phyloP scores from a whole-genome alignment of 2,888 invertebrate species.

The Melangyna quadrimaculata region DNA sequence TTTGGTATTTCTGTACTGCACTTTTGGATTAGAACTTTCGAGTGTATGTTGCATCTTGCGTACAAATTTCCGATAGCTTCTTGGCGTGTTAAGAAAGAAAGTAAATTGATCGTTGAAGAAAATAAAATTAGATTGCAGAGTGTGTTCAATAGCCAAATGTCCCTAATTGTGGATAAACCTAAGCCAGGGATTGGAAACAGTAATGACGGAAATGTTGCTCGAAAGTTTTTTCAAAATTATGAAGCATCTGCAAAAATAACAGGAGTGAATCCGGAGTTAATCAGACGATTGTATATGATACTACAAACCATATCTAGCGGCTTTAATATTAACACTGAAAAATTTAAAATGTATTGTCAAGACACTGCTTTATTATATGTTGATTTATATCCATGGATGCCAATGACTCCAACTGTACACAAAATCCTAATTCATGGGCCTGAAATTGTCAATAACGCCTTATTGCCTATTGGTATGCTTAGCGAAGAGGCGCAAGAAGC shows the following conservation, averaged over 20 bases:
- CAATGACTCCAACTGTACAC: conserved; percentile 19
- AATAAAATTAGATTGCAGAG: not conserved
- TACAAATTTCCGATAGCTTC: not conserved
- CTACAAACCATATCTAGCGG: conserved; percentile 7
- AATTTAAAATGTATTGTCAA: not conserved
- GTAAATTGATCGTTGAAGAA: not conserved
- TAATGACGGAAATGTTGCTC: conserved; percentile 7
- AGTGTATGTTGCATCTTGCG: not conserved
- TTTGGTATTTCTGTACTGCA: conserved; percentile 23
- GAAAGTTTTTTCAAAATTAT: conserved; percentile 25
- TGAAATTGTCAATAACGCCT: conserved; percentile 11
- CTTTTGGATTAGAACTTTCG: not conserved
- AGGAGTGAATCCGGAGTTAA: no score
- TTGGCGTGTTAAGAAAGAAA: not conserved
- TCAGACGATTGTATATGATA: not conserved
- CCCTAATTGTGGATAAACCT: no score
- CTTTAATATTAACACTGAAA: not conserved
- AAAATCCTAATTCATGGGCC: conserved; percentile 11
- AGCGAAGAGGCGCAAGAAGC: no score
- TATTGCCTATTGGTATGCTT: not conserved
- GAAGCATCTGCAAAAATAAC: not conserved
- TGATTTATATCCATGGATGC: conserved; percentile 4
- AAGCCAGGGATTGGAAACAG: not conserved
- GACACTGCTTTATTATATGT: not conserved
- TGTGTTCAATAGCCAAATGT: not conserved